phyloP scores from a whole-genome alignment of 2,113 vertebrate species.

The Lanius collurio region DNA sequence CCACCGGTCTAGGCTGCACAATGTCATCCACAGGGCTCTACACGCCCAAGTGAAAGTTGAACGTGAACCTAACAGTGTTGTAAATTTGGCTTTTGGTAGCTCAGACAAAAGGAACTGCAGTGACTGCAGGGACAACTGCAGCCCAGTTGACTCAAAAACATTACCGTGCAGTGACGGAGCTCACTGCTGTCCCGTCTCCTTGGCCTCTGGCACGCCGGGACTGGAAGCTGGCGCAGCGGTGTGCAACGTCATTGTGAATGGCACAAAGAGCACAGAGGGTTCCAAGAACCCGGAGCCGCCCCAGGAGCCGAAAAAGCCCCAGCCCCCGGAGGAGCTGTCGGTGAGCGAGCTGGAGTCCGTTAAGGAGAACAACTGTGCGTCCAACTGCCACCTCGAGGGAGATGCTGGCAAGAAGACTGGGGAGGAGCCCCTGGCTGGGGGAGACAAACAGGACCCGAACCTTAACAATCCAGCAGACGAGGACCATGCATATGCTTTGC shows the following conservation, averaged over 20 bases:
- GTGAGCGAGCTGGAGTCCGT: constrained; percentile 92
- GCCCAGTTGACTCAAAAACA: constrained; percentile 74
- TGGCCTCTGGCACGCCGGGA: constrained; percentile 71
- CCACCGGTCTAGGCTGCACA: constrained; percentile 88
- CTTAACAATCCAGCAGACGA: constrained; percentile 88
- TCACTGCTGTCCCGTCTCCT: constrained; percentile 72
- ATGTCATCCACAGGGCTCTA: constrained; percentile 89
- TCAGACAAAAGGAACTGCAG: constrained; percentile 76
- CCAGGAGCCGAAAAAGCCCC: constrained; percentile 69
- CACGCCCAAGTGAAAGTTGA: constrained; percentile 89
- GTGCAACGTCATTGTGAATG: constrained; percentile 98
- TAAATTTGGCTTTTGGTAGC: constrained; percentile 77
- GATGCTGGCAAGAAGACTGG: constrained; percentile 82
- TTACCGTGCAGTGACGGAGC: constrained; percentile 75
- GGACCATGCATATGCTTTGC: constrained; percentile 93
- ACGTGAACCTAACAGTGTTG: constrained; percentile 81
- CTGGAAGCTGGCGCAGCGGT: constrained; percentile 78
- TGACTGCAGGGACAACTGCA: constrained; percentile 80
- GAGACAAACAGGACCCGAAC: constrained; percentile 88
- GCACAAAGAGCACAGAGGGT: constrained; percentile 78
- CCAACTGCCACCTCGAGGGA: constrained; percentile 82
- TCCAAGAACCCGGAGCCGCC: constrained; percentile 70
- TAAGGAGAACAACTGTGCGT: constrained; percentile 95
- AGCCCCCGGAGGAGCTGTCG: constrained; percentile 72
- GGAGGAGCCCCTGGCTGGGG: constrained; percentile 82